Evolutionary conservation across 53 echinoderm and acorn worm genomes (phyloP), one percentile per base, ranked within the genome.

Genomic region (Paelopatides confundens): DNA sequence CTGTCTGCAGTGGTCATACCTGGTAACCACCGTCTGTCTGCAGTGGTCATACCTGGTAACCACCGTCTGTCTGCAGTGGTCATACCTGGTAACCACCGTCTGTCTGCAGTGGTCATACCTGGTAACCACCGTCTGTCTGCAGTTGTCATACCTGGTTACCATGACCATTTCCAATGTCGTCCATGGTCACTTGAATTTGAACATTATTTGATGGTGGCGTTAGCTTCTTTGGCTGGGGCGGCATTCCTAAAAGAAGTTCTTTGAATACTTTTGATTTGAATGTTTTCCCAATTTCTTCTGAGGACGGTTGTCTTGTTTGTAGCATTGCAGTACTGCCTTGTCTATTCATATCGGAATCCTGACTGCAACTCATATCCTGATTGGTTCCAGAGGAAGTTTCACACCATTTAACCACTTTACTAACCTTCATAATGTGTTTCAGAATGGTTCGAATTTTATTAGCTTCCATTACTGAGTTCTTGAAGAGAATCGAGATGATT

Each of bases 401-500:
- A 18, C 31, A 1, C 79, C 79, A 79, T 17, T 32, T 12, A 9
- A 79, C 53, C 32, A 79, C 53, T 2, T 48, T 79, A 24, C 79
- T 79, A 27, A 51, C 30, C 30, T 79, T 53, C 46, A 90, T 36
- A 21, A 90, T 50, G 14, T 90, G 78, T 37, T 38, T 53, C 8
- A 90, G 65, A 15, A 90, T 85, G 24, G 53, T 53, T 31, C 86
- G 65, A 29, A 50, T 23, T 3, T 66, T 62, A 13, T 77, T 86
- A 1, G 67, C 10, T 15, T 86, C 48, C 0, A 38, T 14, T 4
- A 48, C 46, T 63, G 77, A 52, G 67, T 78, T 65, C 23, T 74
- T 77, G 69, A 86, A 86, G 27, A 90, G 50, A 26, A 90, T 58
- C 12, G 90, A 86, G 30, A 90, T 90, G 69, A 90, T 86, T 35